Evolutionary conservation across 1,140 invertebrate species (phyloP), one percentile per base, ranked within the genome.

Genomic region (Piezodorus guildinii): DNA sequence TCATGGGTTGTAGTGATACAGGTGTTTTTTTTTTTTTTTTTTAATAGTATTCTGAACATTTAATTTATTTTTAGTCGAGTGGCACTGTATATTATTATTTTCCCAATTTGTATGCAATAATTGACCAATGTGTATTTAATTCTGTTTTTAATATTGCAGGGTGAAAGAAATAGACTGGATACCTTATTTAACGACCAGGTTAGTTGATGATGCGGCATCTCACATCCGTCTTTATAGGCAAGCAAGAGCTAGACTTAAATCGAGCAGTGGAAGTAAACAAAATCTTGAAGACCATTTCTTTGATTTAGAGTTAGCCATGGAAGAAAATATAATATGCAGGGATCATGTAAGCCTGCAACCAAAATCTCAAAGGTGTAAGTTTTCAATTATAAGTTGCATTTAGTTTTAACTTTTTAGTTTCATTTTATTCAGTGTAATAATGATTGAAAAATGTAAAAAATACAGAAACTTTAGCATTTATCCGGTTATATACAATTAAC

Each of bases 121-220:
- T 39, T 10, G 34, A 10, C 34, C 3, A 30, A 30, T 30, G 12
- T 12, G 12, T 1, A 39, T 39, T 39, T 39, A 6, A 10, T 4
- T 30, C 4, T 21, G 1, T 49, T 19, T 49, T 10, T 5, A 49
- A 27, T 25, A 23, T 9, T 21, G 2, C 27, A 91, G 90, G 73
- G 80, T 92, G 39, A 91, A 92, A 78, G 83, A 88, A 72, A 83
- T 93, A 5, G 89, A 94, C 76, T 94, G 91, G 90, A 86, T 92
- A 69, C 84, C 88, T 16, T 86, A 90, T 68, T 79, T 95, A 60
- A 92, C 91, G 25, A 90, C 88, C 39, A 80, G 84, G 63, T 79
- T 95, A 62, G 89, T 94, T 6, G 91, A 96, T 75, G 91, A 94
- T 78, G 83, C 91, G 66, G 91, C 90, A 6, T 87, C 87, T 19